These are phyloP conservation scores for Drosophila kokeensis DNA, from an alignment of 2,888 invertebrate species.

Conservation along the genomic window DNA sequence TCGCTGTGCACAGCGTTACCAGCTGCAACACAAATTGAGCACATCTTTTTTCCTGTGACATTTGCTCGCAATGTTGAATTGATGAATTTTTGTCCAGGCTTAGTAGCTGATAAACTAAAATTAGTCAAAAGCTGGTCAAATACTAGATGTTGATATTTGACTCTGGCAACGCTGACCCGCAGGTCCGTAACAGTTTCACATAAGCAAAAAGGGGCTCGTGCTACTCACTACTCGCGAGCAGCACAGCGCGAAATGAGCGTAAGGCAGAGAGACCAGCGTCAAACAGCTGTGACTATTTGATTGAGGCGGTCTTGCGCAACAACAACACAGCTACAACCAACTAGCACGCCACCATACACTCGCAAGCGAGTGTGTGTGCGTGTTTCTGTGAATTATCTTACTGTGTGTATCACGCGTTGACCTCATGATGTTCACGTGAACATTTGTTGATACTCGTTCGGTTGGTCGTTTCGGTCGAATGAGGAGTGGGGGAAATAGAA, in stretches of 20 bases:
- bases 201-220: constrained; percentile 89
- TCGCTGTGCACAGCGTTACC: constrained; percentile 46
- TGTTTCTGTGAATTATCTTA: constrained; percentile 71
- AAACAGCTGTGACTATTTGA: constrained; percentile 75
- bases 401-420: constrained; percentile 89
- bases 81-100: constrained; percentile 2
- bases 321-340: constrained; percentile 61
- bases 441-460: constrained; percentile 79
- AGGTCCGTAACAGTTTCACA: constrained; percentile 65
- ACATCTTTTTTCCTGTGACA: neutral
- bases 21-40: constrained; percentile 18
- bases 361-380: constrained; percentile 82
- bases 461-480: constrained; percentile 6
- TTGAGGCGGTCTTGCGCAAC: constrained; percentile 72
- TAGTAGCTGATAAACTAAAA: constrained; percentile 6
- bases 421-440: constrained; percentile 91
- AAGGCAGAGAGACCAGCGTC: constrained; percentile 55
- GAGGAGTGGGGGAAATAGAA: constrained; percentile 40
- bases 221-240: constrained; percentile 87
- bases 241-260: constrained; percentile 53
- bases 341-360: constrained; percentile 72
- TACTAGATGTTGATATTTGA: constrained; percentile 19
- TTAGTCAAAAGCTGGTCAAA: constrained; percentile 16
- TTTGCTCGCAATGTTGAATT: neutral
- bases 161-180: constrained; percentile 60